A percentile compares a stretch with the other conserved stretches of the same genome.
Evolutionary conservation across 2,888 invertebrate genomes (phyloP).

Genomic region (Mantis religiosa): DNA sequence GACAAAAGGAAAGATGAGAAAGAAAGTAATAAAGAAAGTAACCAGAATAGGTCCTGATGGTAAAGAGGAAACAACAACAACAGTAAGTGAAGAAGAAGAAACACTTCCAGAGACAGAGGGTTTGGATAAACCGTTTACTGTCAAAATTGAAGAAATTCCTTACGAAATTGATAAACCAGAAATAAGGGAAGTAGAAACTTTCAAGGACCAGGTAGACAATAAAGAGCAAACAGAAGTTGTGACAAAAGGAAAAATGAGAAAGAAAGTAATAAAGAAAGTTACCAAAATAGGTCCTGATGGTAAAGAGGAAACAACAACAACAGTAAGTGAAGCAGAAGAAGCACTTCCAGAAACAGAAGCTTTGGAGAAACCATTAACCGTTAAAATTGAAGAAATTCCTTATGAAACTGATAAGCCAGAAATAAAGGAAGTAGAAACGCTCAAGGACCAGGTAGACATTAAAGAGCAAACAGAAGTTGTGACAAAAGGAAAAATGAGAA

Average conservation of each 20-base stretch:
- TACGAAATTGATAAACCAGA: background rate
- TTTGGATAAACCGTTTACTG: background rate
- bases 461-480: too few relatives aligned
- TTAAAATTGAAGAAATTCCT: background rate
- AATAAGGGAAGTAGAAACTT: too few relatives aligned
- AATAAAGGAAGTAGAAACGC: too few relatives aligned
- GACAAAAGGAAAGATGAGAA: background rate
- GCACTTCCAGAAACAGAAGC: background rate
- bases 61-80: slow-evolving; percentile 17
- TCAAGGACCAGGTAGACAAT: background rate
- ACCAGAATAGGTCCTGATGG: background rate
- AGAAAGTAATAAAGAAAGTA: slow-evolving; percentile 22
- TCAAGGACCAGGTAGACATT: too few relatives aligned
- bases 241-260: slow-evolving; percentile 1
- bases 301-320: slow-evolving; percentile 14
- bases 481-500: too few relatives aligned
- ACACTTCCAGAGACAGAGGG: background rate
- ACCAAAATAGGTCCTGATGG: background rate
- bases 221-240: background rate
- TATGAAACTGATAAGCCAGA: background rate
- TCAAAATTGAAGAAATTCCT: background rate
- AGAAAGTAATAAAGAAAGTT: slow-evolving; percentile 22
- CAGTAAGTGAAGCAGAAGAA: background rate
- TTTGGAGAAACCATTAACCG: background rate
- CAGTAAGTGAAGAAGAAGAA: slow-evolving; percentile 5